Percentiles rank a stretch among this genome's conserved stretches.
Evolutionary conservation across 1,140 invertebrate species (phyloP).

Genomic region (Pararge aegeria): DNA sequence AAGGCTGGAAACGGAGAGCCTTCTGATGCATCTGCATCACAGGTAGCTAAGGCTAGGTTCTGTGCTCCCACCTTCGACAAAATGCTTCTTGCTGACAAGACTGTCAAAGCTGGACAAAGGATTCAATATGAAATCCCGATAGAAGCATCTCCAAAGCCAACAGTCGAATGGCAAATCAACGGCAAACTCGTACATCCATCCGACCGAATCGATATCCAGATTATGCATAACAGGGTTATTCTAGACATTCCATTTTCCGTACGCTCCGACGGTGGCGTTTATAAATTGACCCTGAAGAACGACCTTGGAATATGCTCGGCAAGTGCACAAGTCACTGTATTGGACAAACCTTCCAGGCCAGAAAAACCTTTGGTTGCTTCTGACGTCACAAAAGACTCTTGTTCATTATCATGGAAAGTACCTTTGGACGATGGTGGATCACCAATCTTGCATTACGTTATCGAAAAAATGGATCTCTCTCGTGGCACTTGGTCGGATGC

Average conservation of each 20-base stretch:
- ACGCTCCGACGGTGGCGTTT: conserved; percentile 90
- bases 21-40: conserved; percentile 92
- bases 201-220: conserved; percentile 86
- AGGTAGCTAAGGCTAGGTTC: conserved; percentile 92
- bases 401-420: conserved; percentile 90
- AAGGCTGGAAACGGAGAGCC: conserved; percentile 97
- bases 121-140: conserved; percentile 94
- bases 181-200: conserved; percentile 85
- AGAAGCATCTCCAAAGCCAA: conserved; percentile 89
- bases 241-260: conserved; percentile 93
- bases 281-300: conserved; percentile 92
- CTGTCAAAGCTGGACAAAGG: conserved; percentile 93
- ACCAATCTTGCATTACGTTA: conserved; percentile 96
- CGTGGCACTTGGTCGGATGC: conserved; percentile 97
- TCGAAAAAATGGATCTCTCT: conserved; percentile 98
- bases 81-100: conserved; percentile 90
- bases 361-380: conserved; percentile 91
- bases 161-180: conserved; percentile 94
- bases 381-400: conserved; percentile 94
- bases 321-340: conserved; percentile 91
- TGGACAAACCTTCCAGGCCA: conserved; percentile 94
- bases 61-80: conserved; percentile 93
- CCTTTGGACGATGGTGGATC: conserved; percentile 95
- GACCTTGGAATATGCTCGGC: conserved; percentile 90
- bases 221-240: conserved; percentile 87